A percentile compares a stretch with the other conserved stretches of the same genome.
Conservation (phyloP, 1,140 invertebrate species). For the Diorhabda elongata region DNA sequence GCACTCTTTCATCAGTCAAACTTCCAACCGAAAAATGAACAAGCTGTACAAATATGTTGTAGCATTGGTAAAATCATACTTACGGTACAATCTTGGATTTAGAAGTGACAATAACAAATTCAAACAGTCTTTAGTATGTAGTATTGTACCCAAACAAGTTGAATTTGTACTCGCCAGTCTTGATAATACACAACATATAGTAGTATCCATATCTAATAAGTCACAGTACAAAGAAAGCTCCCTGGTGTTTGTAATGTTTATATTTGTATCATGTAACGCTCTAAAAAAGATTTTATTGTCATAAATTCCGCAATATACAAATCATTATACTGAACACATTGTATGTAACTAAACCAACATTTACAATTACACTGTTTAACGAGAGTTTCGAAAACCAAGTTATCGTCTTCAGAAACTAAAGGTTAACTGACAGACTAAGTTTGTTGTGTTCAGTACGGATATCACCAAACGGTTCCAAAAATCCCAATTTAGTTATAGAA, state of each 20-base stretch:
- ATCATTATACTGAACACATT: no score
- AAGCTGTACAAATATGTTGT: background rate
- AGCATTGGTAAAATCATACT: conserved; percentile 31
- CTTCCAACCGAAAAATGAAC: background rate
- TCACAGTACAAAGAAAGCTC: conserved; percentile 48
- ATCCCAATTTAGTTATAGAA: no score
- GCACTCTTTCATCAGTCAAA: background rate
- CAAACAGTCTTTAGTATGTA: conserved; percentile 50
- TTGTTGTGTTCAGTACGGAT: no score
- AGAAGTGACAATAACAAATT: conserved; percentile 47
- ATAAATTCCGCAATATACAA: no score
- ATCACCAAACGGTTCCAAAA: no score
- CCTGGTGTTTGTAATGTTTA: conserved; percentile 38
- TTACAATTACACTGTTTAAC: no score
- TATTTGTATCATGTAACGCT: conserved; percentile 41
- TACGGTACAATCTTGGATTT: conserved; percentile 49
- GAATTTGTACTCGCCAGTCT: conserved; percentile 45
- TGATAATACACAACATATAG: conserved; percentile 48
- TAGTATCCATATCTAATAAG: conserved; percentile 51
- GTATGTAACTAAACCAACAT: no score
- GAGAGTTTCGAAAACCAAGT: no score
- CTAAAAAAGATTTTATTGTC: conserved; percentile 32
- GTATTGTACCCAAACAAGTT: conserved; percentile 45
- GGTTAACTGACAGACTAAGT: no score
- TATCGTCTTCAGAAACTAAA: no score